Evolutionary conservation across 2,888 invertebrate genomes (phyloP).

Genomic region (Choristoneura rosaceana): DNA sequence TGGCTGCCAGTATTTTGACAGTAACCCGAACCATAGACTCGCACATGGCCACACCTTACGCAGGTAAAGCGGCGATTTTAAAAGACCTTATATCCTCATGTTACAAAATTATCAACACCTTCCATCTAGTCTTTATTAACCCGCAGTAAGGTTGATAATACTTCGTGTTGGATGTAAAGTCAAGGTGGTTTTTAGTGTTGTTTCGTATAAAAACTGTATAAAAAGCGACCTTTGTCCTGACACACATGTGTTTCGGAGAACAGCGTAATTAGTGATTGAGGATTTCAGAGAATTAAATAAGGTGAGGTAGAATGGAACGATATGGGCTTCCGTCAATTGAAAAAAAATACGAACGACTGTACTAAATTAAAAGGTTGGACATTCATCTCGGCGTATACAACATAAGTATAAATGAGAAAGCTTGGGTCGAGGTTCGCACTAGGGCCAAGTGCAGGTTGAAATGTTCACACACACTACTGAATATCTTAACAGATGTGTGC

Average conservation of each 20-base stretch:
- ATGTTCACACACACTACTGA: too few relatives aligned
- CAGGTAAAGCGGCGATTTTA: constrained; percentile 56
- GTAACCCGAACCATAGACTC: constrained; percentile 24
- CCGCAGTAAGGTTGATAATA: constrained; percentile 2
- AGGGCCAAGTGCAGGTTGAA: too few relatives aligned
- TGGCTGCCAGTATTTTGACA: constrained; percentile 55
- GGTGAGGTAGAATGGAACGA: constrained; percentile 1
- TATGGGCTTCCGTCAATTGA: constrained; percentile 44
- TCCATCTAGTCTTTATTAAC: neutral
- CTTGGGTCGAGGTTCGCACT: too few relatives aligned
- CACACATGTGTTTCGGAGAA: constrained; percentile 67
- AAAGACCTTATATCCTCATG: constrained; percentile 33
- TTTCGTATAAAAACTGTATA: constrained; percentile 44
- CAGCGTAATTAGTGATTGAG: constrained; percentile 57
- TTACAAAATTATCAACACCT: constrained; percentile 9
- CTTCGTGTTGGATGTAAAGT: neutral
- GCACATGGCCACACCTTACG: constrained; percentile 59
- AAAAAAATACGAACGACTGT: neutral
- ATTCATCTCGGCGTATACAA: too few relatives aligned
- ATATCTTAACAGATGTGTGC: too few relatives aligned
- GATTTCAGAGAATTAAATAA: constrained; percentile 38
- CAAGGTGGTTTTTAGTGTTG: constrained; percentile 16
- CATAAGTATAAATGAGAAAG: too few relatives aligned
- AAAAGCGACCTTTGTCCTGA: constrained; percentile 64
- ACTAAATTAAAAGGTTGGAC: neutral